Percentiles rank a stretch among this genome's conserved stretches.
Evolutionary conservation across 2,888 invertebrate species (phyloP).

Genomic region (Camptogramma bilineatum): DNA sequence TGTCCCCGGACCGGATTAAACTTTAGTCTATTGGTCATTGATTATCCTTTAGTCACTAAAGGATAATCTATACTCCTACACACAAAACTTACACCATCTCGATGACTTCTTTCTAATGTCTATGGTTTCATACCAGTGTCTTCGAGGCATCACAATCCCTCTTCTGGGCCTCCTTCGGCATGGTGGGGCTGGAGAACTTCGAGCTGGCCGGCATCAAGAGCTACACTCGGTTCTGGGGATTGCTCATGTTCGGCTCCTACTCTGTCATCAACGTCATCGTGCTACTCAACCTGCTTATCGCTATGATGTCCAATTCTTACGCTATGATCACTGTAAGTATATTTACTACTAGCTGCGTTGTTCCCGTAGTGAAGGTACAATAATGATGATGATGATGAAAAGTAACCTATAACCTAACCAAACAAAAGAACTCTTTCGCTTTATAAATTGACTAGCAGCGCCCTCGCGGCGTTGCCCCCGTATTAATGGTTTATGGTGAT

Average conservation of each 20-base stretch:
- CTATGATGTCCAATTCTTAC: constrained; percentile 99
- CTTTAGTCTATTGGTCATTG: no score
- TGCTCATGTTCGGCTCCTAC: constrained; percentile 98
- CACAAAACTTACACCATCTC: no score
- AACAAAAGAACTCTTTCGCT: no score
- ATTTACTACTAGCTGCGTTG: neutral
- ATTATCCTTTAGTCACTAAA: no score
- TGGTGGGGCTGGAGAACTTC: constrained; percentile 95
- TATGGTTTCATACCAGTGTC: constrained; percentile 15
- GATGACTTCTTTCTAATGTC: neutral
- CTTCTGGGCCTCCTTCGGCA: constrained; percentile 98
- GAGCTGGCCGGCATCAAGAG: constrained; percentile 95
- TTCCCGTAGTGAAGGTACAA: no score
- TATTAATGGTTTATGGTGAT: no score
- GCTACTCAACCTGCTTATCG: constrained; percentile 96
- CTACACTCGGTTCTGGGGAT: constrained; percentile 97
- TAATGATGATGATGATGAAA: no score
- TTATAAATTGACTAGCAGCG: no score
- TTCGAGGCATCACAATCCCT: constrained; percentile 95
- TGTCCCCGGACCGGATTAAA: no score
- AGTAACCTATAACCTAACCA: no score
- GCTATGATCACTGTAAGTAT: constrained; percentile 94
- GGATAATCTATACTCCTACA: no score
- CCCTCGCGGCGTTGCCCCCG: no score
- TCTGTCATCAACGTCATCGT: constrained; percentile 98